Conservation (phyloP, 2,113 vertebrate genomes). For the Glaucidium brasilianum region DNA sequence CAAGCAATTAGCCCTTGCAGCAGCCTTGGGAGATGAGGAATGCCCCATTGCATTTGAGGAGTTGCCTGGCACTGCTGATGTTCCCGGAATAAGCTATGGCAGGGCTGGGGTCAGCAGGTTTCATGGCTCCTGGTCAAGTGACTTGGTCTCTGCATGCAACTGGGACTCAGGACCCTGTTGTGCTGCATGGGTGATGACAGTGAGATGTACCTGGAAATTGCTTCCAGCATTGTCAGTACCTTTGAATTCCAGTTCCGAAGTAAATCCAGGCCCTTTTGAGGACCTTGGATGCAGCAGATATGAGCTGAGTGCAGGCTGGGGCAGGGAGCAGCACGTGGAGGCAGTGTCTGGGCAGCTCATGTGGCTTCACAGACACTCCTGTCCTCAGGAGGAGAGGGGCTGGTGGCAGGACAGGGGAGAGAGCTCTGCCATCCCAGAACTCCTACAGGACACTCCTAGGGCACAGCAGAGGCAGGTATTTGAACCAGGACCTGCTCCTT, state of each 20-base stretch:
- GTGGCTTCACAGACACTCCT: not conserved
- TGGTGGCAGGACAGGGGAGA: not conserved
- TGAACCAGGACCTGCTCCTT: not conserved
- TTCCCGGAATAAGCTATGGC: not conserved
- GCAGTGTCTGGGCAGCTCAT: not conserved
- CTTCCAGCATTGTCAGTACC: not conserved
- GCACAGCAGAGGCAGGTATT: not conserved
- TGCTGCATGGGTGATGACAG: not conserved
- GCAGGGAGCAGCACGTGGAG: not conserved
- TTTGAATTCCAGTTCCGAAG: not conserved
- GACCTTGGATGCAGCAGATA: not conserved
- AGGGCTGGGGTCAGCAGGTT: not conserved
- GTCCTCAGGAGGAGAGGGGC: not conserved
- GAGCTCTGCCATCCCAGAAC: not conserved
- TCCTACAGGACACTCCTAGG: not conserved
- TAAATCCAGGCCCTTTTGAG: not conserved
- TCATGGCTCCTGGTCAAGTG: not conserved
- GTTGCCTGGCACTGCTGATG: not conserved
- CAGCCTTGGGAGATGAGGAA: not conserved
- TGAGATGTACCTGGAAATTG: not conserved
- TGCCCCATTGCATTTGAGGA: not conserved
- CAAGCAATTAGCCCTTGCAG: not conserved
- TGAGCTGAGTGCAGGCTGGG: not conserved
- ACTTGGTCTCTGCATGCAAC: not conserved
- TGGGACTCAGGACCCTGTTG: not conserved